Evolutionary conservation across 2,797 vertebrate species (phyloP).

Genomic region (Uromys caudimaculatus): DNA sequence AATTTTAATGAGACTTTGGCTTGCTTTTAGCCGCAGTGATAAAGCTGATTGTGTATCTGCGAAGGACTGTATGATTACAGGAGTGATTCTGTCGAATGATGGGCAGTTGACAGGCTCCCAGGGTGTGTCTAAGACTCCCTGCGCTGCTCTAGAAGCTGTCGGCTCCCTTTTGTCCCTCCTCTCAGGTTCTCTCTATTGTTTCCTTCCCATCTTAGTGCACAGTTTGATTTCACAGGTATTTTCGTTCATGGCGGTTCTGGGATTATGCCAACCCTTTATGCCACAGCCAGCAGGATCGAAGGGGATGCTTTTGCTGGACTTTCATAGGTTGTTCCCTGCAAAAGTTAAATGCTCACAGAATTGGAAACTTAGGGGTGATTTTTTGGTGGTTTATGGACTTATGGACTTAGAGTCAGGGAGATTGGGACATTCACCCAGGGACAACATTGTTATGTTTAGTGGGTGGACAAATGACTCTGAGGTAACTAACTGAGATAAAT

Average conservation of each 20-base stretch:
- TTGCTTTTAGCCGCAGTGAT: neutral
- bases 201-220: neutral
- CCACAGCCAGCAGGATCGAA: neutral
- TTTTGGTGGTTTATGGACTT: conserved; percentile 45
- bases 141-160: neutral
- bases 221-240: neutral
- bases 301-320: neutral
- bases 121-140: neutral
- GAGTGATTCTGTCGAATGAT: neutral
- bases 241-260: neutral
- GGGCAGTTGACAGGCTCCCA: neutral
- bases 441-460: neutral
- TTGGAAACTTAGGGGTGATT: conserved; percentile 41
- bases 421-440: neutral
- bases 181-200: neutral
- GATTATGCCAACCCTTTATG: neutral
- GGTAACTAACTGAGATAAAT: neutral
- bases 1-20: conserved; percentile 19
- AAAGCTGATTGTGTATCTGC: neutral
- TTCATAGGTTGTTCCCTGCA: neutral
- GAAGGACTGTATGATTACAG: conserved; percentile 23
- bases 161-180: neutral
- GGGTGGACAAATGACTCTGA: neutral
- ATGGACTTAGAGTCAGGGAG: neutral
- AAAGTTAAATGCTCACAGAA: conserved; percentile 51